A percentile compares a stretch with the other conserved stretches of the same genome.
These are phyloP conservation scores for Geococcyx californianus DNA, from an alignment of 2,113 vertebrate genomes.

Conservation along the genomic window DNA sequence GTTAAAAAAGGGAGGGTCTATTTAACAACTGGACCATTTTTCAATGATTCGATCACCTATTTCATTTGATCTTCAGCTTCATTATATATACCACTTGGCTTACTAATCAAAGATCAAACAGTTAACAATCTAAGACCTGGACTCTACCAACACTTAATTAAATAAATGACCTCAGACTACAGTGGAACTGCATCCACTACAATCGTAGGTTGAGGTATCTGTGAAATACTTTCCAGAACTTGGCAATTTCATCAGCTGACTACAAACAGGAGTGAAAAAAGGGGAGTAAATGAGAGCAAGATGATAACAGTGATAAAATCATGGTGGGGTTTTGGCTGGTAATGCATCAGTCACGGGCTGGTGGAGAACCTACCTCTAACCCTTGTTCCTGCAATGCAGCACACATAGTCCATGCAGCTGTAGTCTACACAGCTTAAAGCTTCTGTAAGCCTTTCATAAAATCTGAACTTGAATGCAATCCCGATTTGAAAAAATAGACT, in stretches of 20 bases:
- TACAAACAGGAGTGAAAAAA: neutral
- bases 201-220: neutral
- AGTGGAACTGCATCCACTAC: neutral
- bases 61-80: constrained; percentile 26
- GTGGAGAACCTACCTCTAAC: neutral
- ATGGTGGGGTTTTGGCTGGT: neutral
- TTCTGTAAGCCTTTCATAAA: neutral
- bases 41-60: neutral
- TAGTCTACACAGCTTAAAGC: neutral
- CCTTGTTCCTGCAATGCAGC: neutral
- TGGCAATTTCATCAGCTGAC: neutral
- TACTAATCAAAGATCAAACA: constrained; percentile 51
- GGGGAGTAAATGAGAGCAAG: neutral
- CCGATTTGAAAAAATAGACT: neutral
- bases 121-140: constrained; percentile 19
- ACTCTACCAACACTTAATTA: constrained; percentile 26
- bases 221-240: neutral
- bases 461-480: neutral
- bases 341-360: neutral
- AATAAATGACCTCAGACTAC: constrained; percentile 15
- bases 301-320: neutral
- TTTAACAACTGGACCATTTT: neutral
- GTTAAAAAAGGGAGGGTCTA: neutral
- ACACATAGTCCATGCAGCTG: neutral
- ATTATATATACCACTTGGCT: constrained; percentile 19